These are phyloP conservation scores for Echinarachnius parma DNA, from an alignment of 53 echinoderm and acorn worm genomes.

Conservation along the genomic window DNA sequence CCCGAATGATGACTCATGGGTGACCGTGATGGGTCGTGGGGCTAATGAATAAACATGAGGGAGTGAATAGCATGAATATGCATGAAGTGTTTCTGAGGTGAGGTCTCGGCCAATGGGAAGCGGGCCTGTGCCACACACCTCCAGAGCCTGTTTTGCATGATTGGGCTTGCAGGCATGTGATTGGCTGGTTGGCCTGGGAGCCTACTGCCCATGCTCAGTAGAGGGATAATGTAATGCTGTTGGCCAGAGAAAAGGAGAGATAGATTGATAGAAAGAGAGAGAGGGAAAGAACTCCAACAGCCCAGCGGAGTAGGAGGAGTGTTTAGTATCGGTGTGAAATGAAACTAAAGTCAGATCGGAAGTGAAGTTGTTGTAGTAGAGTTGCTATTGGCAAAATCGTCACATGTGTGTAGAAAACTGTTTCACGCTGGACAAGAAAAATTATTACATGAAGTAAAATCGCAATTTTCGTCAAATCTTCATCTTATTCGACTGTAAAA, in stretches of 20 bases:
- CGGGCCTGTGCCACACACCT: constrained; percentile 7
- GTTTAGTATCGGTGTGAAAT: constrained; percentile 19
- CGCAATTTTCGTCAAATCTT: no score
- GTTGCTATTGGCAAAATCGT: background rate
- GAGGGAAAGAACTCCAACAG: background rate
- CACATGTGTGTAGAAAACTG: constrained; percentile 22
- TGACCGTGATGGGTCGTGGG: background rate
- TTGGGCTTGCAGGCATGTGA: background rate
- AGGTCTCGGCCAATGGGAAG: constrained; percentile 3
- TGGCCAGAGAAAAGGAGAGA: constrained; percentile 16
- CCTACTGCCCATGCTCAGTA: constrained; percentile 32
- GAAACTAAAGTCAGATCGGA: constrained; percentile 29
- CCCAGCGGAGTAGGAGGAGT: background rate
- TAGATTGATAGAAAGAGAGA: background rate
- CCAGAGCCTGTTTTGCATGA: constrained; percentile 20
- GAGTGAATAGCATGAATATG: constrained; percentile 16
- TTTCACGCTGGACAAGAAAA: background rate
- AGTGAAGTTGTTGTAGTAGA: constrained; percentile 16
- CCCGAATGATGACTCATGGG: constrained; percentile 9
- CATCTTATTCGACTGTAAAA: no score
- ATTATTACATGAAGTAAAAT: no score
- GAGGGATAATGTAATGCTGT: constrained; percentile 30
- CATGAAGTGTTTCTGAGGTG: background rate
- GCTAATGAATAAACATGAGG: constrained; percentile 17
- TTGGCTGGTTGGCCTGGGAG: constrained; percentile 3